phyloP scores from a whole-genome alignment of 2,797 vertebrate species.

The Tachyglossus aculeatus region DNA sequence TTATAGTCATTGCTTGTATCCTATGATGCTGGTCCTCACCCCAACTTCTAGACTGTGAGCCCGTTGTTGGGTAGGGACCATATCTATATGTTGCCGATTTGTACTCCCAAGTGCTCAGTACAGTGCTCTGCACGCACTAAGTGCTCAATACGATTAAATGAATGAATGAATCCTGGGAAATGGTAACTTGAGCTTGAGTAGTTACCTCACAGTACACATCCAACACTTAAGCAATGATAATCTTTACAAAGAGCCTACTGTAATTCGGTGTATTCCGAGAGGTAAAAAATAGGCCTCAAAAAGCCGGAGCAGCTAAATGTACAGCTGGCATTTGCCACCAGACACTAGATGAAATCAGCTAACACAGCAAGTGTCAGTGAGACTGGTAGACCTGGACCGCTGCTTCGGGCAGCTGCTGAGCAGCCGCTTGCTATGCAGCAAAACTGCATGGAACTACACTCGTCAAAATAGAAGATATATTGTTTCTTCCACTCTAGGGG shows the following conservation, averaged over 20 bases:
- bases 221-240: too few relatives aligned
- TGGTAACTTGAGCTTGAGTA: slow-evolving; percentile 20
- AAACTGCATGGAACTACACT: background rate
- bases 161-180: too few relatives aligned
- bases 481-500: background rate
- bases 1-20: too few relatives aligned
- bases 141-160: too few relatives aligned
- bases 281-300: slow-evolving; percentile 24
- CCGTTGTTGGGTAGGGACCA: too few relatives aligned
- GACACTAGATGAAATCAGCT: slow-evolving; percentile 4
- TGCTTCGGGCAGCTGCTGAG: slow-evolving; percentile 36
- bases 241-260: background rate
- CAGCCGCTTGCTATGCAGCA: background rate
- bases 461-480: background rate
- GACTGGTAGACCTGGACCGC: slow-evolving; percentile 28
- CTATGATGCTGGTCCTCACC: too few relatives aligned
- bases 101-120: too few relatives aligned
- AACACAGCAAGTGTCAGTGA: slow-evolving; percentile 29
- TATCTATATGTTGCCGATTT: too few relatives aligned
- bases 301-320: slow-evolving; percentile 6
- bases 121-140: too few relatives aligned
- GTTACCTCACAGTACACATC: too few relatives aligned
- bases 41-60: too few relatives aligned
- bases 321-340: slow-evolving; percentile 22
- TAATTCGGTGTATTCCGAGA: slow-evolving; percentile 22